Conservation (phyloP, 2,797 vertebrate genomes). For the Oreochromis mossambicus region DNA sequence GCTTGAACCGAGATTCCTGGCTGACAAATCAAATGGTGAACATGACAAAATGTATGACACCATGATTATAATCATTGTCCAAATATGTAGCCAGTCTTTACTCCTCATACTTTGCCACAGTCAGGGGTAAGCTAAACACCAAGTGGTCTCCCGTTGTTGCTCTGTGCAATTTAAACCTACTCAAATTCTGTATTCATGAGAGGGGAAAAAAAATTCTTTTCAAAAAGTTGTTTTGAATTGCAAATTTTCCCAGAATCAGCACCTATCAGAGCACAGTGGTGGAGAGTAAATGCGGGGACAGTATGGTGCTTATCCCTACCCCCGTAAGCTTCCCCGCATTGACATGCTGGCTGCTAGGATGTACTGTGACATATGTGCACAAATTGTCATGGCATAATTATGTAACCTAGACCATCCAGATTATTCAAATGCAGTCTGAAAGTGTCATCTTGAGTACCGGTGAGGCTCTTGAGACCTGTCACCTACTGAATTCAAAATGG, state of each 20-base stretch:
- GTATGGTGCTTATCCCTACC: slow-evolving; percentile 72
- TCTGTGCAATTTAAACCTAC: slow-evolving; percentile 64
- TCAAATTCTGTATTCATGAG: slow-evolving; percentile 78
- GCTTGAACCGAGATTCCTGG: slow-evolving; percentile 6
- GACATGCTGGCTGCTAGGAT: slow-evolving; percentile 68
- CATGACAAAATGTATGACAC: not conserved
- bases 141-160: slow-evolving; percentile 59
- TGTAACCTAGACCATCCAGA: slow-evolving; percentile 79
- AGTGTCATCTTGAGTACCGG: slow-evolving; percentile 73
- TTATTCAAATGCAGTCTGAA: slow-evolving; percentile 79
- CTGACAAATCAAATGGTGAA: slow-evolving; percentile 9
- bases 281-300: slow-evolving; percentile 65
- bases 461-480: slow-evolving; percentile 73
- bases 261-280: slow-evolving; percentile 60
- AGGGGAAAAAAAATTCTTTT: slow-evolving; percentile 67
- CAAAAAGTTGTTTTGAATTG: slow-evolving; percentile 81
- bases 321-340: slow-evolving; percentile 70
- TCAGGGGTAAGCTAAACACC: slow-evolving; percentile 29
- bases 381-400: slow-evolving; percentile 83
- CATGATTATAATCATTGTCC: slow-evolving; percentile 14
- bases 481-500: slow-evolving; percentile 71
- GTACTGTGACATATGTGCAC: slow-evolving; percentile 72
- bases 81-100: slow-evolving; percentile 15
- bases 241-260: slow-evolving; percentile 77
- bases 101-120: slow-evolving; percentile 37